Conservation (phyloP, 2,888 invertebrate genomes). For the Seira musarum region DNA sequence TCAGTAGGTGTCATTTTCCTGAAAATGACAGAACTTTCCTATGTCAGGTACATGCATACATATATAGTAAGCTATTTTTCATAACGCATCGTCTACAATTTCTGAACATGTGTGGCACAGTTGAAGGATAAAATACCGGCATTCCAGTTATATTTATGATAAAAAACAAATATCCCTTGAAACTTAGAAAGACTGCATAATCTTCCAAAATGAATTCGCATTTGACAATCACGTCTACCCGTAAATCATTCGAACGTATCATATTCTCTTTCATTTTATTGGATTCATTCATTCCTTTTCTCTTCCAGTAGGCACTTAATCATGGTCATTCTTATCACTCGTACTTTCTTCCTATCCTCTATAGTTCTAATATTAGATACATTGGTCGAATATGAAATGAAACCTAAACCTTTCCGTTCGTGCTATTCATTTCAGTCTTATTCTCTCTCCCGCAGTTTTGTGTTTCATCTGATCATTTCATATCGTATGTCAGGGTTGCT, state of each 20-base stretch:
- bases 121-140: not conserved
- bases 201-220: constrained; percentile 4
- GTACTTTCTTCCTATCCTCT: not conserved
- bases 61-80: not conserved
- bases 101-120: not conserved
- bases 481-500: too few species aligned
- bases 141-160: not conserved
- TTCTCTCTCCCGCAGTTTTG: not conserved
- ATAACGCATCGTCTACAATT: not conserved
- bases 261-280: not conserved
- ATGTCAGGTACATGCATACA: not conserved
- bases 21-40: constrained; percentile 28
- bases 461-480: not conserved
- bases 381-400: too few species aligned
- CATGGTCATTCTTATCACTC: not conserved
- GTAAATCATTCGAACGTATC: constrained; percentile 26
- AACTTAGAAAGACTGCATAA: not conserved
- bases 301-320: not conserved
- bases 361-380: too few species aligned
- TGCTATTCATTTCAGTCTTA: not conserved
- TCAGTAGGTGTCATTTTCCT: constrained; percentile 29
- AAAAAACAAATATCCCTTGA: not conserved
- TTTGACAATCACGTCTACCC: constrained; percentile 42
- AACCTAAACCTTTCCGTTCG: not conserved
- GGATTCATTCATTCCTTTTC: not conserved